A percentile compares a stretch with the other conserved stretches of the same genome.
These are phyloP conservation scores for Drosophila leonis DNA, from an alignment of 2,888 invertebrate species.

Conservation along the genomic window DNA sequence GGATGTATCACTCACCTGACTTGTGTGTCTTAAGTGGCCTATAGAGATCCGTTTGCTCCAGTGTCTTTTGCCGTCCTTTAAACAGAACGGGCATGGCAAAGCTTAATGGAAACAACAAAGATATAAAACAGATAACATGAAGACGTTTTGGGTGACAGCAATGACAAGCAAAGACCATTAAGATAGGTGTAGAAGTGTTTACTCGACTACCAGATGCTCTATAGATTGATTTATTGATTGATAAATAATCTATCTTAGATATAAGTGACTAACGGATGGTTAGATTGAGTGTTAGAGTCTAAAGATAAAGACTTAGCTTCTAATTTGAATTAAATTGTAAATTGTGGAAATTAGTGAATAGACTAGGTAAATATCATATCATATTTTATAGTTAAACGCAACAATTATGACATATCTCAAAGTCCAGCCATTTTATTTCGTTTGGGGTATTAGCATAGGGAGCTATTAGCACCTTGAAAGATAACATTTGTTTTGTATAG, in stretches of 20 bases:
- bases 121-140: constrained; percentile 4
- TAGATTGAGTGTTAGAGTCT: background rate
- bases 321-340: too few species aligned
- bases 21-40: constrained; percentile 89
- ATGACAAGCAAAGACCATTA: background rate
- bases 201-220: background rate
- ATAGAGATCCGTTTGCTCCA: constrained; percentile 91
- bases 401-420: background rate
- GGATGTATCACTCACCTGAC: constrained; percentile 85
- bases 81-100: constrained; percentile 92
- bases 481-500: constrained; percentile 20
- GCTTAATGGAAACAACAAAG: constrained; percentile 83
- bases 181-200: background rate
- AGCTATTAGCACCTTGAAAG: constrained; percentile 28
- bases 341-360: too few species aligned
- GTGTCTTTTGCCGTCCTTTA: constrained; percentile 90
- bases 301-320: background rate
- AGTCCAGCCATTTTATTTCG: background rate
- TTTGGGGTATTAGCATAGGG: background rate
- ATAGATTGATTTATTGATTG: background rate
- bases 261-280: background rate
- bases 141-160: constrained; percentile 1
- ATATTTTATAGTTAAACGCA: background rate
- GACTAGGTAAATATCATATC: too few species aligned
- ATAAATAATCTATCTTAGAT: background rate